Evolutionary conservation across 2,113 vertebrate species (phyloP).

Genomic region (Sinocyclocheilus grahami): DNA sequence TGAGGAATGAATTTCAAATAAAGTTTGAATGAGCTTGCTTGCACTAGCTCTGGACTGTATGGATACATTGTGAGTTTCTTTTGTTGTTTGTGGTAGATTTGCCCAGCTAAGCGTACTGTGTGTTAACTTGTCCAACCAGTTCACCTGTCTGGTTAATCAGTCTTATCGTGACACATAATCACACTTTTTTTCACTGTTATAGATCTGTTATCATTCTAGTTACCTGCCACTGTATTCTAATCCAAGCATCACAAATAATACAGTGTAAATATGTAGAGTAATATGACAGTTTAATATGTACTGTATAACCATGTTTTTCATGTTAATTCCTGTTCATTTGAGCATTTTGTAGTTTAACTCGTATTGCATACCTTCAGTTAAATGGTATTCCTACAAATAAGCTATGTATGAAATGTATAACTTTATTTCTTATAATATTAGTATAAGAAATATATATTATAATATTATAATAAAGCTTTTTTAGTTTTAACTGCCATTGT

Average conservation of each 20-base stretch:
- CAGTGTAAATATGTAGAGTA: neutral
- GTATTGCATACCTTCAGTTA: neutral
- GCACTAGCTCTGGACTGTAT: neutral
- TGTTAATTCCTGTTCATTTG: neutral
- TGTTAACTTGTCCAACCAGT: neutral
- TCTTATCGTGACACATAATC: neutral
- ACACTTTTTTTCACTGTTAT: neutral
- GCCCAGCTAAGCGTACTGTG: neutral
- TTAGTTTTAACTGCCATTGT: too few relatives aligned
- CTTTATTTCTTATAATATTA: neutral
- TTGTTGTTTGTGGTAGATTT: conserved; percentile 10
- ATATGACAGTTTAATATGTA: neutral
- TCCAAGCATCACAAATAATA: neutral
- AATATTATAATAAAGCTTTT: neutral
- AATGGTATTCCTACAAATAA: neutral
- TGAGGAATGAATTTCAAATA: neutral
- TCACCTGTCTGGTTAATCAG: neutral
- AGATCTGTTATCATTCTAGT: neutral
- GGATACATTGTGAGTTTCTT: neutral
- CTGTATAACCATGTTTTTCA: neutral
- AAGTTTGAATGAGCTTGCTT: neutral
- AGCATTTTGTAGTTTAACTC: neutral
- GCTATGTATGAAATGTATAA: neutral
- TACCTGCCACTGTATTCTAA: neutral
- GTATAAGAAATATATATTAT: too few relatives aligned